Percentiles rank a stretch among this genome's conserved stretches.
These are phyloP conservation scores for Passer domesticus DNA, from an alignment of 2,113 vertebrate species.

Conservation along the genomic window DNA sequence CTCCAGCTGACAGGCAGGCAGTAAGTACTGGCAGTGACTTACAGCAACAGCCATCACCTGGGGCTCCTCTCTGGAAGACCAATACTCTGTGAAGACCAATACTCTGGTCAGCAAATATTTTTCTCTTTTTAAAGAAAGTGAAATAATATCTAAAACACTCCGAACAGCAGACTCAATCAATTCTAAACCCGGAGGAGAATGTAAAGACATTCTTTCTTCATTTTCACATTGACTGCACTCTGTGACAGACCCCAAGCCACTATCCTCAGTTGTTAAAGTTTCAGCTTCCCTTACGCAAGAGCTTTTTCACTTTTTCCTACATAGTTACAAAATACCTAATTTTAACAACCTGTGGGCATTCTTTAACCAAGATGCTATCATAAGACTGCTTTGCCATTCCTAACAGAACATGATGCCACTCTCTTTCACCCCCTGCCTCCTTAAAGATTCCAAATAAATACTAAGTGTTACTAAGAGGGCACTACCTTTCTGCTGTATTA, in stretches of 20 bases:
- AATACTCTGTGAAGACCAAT: neutral
- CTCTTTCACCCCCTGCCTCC: neutral
- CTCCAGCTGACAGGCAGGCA: neutral
- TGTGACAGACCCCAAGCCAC: rapidly evolving
- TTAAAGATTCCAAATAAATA: neutral
- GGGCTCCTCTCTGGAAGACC: neutral
- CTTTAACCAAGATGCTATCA: neutral
- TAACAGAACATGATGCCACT: rapidly evolving
- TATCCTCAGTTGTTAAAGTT: neutral
- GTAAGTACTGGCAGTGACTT: rapidly evolving
- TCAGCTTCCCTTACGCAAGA: neutral
- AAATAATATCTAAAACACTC: neutral
- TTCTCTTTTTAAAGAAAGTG: neutral
- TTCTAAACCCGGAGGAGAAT: neutral
- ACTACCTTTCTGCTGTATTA: neutral
- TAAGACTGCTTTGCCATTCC: neutral
- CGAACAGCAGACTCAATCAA: neutral
- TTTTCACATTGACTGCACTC: neutral
- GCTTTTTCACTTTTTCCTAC: neutral
- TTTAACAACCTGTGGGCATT: neutral
- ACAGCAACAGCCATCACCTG: rapidly evolving
- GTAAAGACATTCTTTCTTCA: neutral
- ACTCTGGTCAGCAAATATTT: neutral
- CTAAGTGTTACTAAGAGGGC: rapidly evolving
- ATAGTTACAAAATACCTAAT: neutral